These are phyloP conservation scores for Parascotia fuliginaria DNA, from an alignment of 2,888 invertebrate genomes.

Conservation along the genomic window DNA sequence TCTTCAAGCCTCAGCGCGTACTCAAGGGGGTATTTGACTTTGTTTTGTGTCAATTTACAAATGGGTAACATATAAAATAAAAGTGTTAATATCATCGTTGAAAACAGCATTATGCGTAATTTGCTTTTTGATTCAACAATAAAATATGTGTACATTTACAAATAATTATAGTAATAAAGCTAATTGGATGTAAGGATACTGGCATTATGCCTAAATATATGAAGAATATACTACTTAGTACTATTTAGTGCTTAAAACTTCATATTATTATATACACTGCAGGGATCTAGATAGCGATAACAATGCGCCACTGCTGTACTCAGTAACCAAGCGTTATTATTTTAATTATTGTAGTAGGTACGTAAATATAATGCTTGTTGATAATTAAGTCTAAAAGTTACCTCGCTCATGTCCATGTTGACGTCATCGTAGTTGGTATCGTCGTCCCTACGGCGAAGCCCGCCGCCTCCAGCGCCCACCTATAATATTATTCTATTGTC, in stretches of 20 bases:
- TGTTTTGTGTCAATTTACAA: slow-evolving; percentile 86
- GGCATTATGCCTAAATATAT: slow-evolving; percentile 27
- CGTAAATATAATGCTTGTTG: slow-evolving; percentile 12
- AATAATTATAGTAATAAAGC: background rate
- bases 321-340: slow-evolving; percentile 17
- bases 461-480: slow-evolving; percentile 65
- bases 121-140: slow-evolving; percentile 45
- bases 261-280: slow-evolving; percentile 17
- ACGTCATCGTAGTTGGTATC: slow-evolving; percentile 91
- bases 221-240: slow-evolving; percentile 36
- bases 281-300: slow-evolving; percentile 12
- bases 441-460: slow-evolving; percentile 72
- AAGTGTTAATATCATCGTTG: slow-evolving; percentile 85
- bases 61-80: slow-evolving; percentile 86
- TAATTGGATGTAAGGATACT: slow-evolving; percentile 18
- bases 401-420: slow-evolving; percentile 93
- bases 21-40: slow-evolving; percentile 79
- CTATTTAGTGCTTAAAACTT: slow-evolving; percentile 18
- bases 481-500: slow-evolving; percentile 85
- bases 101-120: slow-evolving; percentile 64
- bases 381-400: slow-evolving; percentile 60
- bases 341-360: slow-evolving; percentile 12
- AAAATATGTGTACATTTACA: background rate
- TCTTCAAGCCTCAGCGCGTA: slow-evolving; percentile 65
- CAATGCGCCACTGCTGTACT: slow-evolving; percentile 7